Conservation (phyloP, 1,140 invertebrate genomes). For the Melitaea cinxia region DNA sequence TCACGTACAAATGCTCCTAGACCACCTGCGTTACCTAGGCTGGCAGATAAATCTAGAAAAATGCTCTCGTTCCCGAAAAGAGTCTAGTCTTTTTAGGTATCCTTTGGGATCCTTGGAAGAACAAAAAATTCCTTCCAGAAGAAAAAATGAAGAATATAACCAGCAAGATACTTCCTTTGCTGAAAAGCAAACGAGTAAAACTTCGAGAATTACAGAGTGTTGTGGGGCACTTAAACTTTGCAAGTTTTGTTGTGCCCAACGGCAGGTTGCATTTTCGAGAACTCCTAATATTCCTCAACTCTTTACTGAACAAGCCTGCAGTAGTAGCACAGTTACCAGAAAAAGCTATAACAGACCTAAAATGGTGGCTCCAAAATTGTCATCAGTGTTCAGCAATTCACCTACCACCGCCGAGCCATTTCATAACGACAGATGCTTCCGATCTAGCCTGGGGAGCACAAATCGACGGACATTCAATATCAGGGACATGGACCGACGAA, state of each 20-base stretch:
- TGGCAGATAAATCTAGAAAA: not conserved
- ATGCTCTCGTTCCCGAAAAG: not conserved
- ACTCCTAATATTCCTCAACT: too few species aligned
- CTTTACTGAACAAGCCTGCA: conserved; percentile 7
- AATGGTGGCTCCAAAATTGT: conserved; percentile 28
- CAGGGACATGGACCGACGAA: conserved; percentile 16
- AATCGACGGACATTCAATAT: conserved; percentile 20
- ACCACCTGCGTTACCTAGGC: not conserved
- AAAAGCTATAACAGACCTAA: conserved; percentile 13
- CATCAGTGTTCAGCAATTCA: conserved; percentile 16
- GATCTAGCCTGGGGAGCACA: conserved; percentile 31
- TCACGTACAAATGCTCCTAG: not conserved
- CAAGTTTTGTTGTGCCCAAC: conserved; percentile 25
- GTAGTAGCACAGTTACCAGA: not conserved
- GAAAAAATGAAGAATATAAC: conserved; percentile 1
- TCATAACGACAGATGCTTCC: conserved; percentile 33
- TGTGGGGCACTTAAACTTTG: conserved; percentile 32
- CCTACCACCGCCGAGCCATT: conserved; percentile 19
- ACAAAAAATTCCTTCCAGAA: conserved; percentile 5
- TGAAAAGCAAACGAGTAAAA: not conserved
- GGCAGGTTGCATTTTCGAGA: conserved; percentile 24
- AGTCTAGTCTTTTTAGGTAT: conserved; percentile 19
- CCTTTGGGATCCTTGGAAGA: conserved; percentile 17
- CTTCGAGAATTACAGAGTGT: conserved; percentile 22
- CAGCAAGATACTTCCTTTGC: not conserved